Conservation (phyloP, 1,140 invertebrate species). For the Rhopalosiphum padi region DNA sequence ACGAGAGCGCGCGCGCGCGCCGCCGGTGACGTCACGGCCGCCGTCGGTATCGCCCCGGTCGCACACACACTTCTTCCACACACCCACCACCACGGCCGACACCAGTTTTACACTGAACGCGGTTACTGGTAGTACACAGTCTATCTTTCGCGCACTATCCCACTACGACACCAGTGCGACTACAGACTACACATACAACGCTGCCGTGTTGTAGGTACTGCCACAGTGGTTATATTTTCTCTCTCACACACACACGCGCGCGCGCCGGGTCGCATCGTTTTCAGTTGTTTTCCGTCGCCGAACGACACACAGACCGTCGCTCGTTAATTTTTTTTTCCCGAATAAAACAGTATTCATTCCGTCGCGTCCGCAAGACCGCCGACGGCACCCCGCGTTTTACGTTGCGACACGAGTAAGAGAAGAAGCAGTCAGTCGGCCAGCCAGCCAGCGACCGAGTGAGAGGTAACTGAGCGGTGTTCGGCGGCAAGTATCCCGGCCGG, state of each 20-base stretch:
- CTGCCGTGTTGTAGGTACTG: neutral
- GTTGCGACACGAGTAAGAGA: too few relatives aligned
- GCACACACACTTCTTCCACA: neutral
- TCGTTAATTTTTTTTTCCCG: neutral
- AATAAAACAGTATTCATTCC: neutral
- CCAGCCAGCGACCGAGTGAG: neutral
- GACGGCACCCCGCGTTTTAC: neutral
- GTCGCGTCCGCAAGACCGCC: neutral
- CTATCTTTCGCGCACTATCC: neutral
- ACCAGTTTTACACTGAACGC: constrained; percentile 52
- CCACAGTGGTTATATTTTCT: neutral
- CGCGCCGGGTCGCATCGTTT: neutral
- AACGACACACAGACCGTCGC: neutral
- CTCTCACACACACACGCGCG: neutral
- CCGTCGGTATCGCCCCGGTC: constrained; percentile 53
- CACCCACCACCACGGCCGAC: neutral
- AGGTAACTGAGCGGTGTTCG: neutral
- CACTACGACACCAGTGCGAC: constrained; percentile 7
- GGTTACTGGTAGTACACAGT: constrained; percentile 23
- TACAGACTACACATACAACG: neutral
- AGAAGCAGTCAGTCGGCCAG: neutral
- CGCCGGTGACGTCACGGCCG: constrained; percentile 50
- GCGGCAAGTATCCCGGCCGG: neutral
- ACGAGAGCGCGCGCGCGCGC: constrained; percentile 13
- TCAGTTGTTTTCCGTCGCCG: neutral